These are phyloP conservation scores for Coendou prehensilis DNA, from an alignment of 2,797 vertebrate species.

Conservation along the genomic window DNA sequence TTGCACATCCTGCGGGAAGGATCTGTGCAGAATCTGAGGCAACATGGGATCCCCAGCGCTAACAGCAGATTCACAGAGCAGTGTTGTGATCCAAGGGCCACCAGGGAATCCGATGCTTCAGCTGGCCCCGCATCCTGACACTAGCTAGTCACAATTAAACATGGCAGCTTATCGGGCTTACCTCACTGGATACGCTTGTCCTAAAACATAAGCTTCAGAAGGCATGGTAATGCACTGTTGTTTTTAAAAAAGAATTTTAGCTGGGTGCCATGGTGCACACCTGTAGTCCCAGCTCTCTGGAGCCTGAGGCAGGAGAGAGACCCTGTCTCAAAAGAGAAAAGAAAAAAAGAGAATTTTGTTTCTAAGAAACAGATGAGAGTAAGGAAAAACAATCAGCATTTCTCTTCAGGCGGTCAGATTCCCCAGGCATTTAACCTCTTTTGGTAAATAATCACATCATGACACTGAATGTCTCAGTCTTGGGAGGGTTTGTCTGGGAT, in stretches of 20 bases:
- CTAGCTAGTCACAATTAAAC: neutral
- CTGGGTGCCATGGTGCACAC: neutral
- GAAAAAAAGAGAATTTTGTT: neutral
- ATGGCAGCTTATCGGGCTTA: neutral
- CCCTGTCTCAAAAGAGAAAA: neutral
- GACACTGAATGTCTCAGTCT: too few species aligned
- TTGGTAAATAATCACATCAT: neutral
- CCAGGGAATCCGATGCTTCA: neutral
- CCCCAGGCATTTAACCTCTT: neutral
- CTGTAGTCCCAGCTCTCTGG: neutral
- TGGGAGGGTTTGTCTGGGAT: neutral
- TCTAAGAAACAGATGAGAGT: conserved; percentile 16
- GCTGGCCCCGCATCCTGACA: rapidly evolving
- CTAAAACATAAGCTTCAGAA: neutral
- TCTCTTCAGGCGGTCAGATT: neutral
- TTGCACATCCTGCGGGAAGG: rapidly evolving
- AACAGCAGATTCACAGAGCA: neutral
- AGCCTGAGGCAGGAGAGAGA: neutral
- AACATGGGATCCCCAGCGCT: neutral
- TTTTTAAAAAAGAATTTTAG: neutral
- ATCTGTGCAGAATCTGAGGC: neutral
- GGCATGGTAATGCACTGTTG: neutral
- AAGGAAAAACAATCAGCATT: neutral
- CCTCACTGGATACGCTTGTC: neutral
- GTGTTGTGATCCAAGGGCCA: neutral